These are phyloP conservation scores for Drosophila parabipectinata DNA, from an alignment of 1,140 invertebrate species.

Conservation along the genomic window DNA sequence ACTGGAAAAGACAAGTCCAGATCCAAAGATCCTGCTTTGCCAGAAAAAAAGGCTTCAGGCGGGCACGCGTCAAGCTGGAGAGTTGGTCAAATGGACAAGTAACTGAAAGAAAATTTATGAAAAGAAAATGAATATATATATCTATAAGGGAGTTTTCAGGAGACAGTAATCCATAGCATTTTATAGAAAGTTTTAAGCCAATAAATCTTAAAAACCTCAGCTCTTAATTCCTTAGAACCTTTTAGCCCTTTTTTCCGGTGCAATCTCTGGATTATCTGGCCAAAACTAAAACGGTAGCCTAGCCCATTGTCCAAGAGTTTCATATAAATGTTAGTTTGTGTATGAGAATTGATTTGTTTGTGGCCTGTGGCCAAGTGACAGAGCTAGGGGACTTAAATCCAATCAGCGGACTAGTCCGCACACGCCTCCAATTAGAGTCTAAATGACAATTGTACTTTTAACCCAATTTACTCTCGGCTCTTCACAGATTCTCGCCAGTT, in stretches of 20 bases:
- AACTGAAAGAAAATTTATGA: conserved; percentile 2
- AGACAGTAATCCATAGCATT: no score
- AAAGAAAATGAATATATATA: background rate
- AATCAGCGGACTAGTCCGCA: conserved; percentile 71
- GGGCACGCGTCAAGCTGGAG: conserved; percentile 60
- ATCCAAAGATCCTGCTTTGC: conserved; percentile 22
- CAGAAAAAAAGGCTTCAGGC: conserved; percentile 44
- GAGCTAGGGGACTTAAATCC: conserved; percentile 57
- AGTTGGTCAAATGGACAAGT: conserved; percentile 15
- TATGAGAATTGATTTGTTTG: conserved; percentile 75
- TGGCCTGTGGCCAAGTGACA: conserved; percentile 74
- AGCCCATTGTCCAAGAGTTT: conserved; percentile 49
- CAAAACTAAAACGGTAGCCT: conserved; percentile 61
- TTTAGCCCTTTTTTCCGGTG: conserved; percentile 1
- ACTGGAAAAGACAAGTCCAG: conserved; percentile 30
- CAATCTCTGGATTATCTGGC: conserved; percentile 21
- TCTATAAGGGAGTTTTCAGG: background rate
- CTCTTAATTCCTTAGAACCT: no score
- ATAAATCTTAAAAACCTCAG: no score
- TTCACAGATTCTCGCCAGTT: conserved; percentile 52
- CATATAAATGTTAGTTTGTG: conserved; percentile 16
- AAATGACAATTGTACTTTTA: conserved; percentile 82
- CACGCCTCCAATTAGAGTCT: conserved; percentile 80
- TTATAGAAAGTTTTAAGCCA: no score
- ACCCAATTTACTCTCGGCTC: conserved; percentile 66